Percentiles rank a stretch among this genome's conserved stretches.
Evolutionary conservation across 1,140 invertebrate genomes (phyloP).

Genomic region (Caenorhabditis remanei): DNA sequence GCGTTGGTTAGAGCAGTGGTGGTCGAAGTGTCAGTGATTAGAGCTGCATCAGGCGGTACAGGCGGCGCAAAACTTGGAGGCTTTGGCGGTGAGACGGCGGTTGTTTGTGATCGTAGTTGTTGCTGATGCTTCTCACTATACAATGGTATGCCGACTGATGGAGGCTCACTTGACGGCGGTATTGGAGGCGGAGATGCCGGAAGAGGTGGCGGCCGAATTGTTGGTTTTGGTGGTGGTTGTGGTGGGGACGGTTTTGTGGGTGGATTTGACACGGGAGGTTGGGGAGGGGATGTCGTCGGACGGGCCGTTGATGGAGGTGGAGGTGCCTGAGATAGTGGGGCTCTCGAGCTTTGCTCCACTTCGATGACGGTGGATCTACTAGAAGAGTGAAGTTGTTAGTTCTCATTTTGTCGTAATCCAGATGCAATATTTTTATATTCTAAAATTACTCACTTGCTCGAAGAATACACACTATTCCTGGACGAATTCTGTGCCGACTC

Average conservation of each 20-base stretch:
- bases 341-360: constrained; percentile 32
- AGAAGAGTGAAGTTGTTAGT: constrained; percentile 14
- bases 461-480: constrained; percentile 16
- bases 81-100: constrained; percentile 29
- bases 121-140: constrained; percentile 44
- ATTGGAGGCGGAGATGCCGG: constrained; percentile 47
- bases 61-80: constrained; percentile 52
- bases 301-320: neutral
- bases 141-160: constrained; percentile 36
- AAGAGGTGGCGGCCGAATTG: constrained; percentile 35
- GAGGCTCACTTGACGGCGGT: constrained; percentile 30
- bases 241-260: constrained; percentile 7
- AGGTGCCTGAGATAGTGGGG: too few species aligned
- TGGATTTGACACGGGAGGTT: neutral
- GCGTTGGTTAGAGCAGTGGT: constrained; percentile 52
- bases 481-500: constrained; percentile 29
- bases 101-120: constrained; percentile 35
- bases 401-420: too few species aligned
- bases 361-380: constrained; percentile 50
- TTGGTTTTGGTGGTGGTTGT: constrained; percentile 37
- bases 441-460: constrained; percentile 30
- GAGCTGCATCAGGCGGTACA: constrained; percentile 22
- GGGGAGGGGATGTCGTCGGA: neutral
- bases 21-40: constrained; percentile 46
- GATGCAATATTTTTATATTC: neutral